A percentile compares a stretch with the other conserved stretches of the same genome.
Evolutionary conservation across 2,113 vertebrate species (phyloP).

Genomic region (Sorex araneus): DNA sequence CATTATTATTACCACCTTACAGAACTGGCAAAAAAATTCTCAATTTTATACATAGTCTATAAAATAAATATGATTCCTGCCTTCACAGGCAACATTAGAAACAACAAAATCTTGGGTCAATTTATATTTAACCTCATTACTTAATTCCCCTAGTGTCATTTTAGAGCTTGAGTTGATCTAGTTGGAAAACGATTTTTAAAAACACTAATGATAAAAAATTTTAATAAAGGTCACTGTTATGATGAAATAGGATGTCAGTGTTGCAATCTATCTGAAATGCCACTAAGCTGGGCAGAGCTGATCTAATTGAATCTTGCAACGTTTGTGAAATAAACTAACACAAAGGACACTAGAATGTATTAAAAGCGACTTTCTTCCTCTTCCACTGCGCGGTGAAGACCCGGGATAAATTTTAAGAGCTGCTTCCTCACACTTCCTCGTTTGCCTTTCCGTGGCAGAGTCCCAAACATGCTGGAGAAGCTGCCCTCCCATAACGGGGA

Average conservation of each 20-base stretch:
- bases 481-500: constrained; percentile 92
- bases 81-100: constrained; percentile 8
- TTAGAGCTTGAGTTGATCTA: constrained; percentile 26
- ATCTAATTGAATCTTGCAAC: neutral
- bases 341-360: rapidly evolving
- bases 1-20: neutral
- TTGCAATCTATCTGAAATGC: neutral
- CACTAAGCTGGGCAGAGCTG: neutral
- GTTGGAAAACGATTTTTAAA: constrained; percentile 44
- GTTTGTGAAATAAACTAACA: neutral
- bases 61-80: constrained; percentile 70
- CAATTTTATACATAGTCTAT: neutral
- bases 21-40: constrained; percentile 46
- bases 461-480: constrained; percentile 91
- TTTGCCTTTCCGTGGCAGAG: constrained; percentile 93
- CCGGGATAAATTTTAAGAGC: constrained; percentile 94
- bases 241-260: neutral
- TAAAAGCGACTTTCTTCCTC: constrained; percentile 93
- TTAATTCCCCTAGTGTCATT: neutral
- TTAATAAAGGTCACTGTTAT: neutral
- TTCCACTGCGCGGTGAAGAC: constrained; percentile 94
- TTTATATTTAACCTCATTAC: constrained; percentile 20
- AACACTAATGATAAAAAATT: neutral
- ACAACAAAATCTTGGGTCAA: neutral
- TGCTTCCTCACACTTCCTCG: constrained; percentile 92